phyloP scores from a whole-genome alignment of 2,797 vertebrate species.

The Mus minutoides region DNA sequence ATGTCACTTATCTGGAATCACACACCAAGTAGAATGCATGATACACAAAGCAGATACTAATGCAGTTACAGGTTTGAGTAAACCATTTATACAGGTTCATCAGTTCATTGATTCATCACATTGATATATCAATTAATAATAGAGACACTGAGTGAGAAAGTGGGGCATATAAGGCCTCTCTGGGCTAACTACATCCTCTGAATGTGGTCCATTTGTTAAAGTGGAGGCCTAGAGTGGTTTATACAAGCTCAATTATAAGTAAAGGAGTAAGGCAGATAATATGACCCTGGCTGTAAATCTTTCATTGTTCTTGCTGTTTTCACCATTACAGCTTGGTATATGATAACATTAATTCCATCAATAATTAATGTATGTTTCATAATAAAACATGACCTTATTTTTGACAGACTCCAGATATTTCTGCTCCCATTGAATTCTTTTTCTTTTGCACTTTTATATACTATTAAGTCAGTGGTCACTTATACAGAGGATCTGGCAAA shows the following conservation, averaged over 20 bases:
- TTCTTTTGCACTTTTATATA: neutral
- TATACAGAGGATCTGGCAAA: neutral
- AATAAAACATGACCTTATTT: constrained; percentile 33
- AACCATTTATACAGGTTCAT: neutral
- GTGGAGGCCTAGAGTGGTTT: neutral
- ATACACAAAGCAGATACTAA: neutral
- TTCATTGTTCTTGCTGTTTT: neutral
- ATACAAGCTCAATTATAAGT: neutral
- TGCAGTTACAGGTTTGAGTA: neutral
- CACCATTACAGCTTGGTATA: neutral
- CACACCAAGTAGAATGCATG: neutral
- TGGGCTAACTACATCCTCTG: neutral
- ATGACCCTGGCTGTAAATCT: neutral
- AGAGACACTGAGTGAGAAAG: neutral
- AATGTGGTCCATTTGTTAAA: neutral
- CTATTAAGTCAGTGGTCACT: constrained; percentile 3
- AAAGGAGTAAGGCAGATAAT: neutral
- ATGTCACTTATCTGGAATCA: neutral
- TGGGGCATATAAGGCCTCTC: too few relatives aligned
- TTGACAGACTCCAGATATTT: constrained; percentile 2
- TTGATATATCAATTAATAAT: neutral
- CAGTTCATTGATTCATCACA: neutral
- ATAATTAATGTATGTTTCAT: constrained; percentile 19
- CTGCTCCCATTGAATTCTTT: neutral
- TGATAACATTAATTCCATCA: constrained; percentile 8